Evolutionary conservation across 2,113 vertebrate species (phyloP).

Genomic region (Dryoscopus gambensis): DNA sequence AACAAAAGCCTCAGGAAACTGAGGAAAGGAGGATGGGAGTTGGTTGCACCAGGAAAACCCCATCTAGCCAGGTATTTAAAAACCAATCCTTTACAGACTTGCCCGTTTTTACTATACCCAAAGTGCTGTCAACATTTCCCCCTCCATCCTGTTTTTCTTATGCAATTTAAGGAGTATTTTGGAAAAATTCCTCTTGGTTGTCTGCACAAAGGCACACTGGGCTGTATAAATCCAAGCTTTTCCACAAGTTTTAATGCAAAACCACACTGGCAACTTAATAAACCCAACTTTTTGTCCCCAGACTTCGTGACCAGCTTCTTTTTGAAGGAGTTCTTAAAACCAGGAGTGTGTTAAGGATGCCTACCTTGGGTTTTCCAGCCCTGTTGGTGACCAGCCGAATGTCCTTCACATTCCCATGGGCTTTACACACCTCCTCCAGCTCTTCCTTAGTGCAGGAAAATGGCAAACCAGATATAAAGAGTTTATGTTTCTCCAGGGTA

Average conservation of each 20-base stretch:
- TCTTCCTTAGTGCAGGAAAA: slow-evolving; percentile 90
- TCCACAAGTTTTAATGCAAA: not conserved
- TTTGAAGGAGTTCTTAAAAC: not conserved
- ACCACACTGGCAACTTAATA: not conserved
- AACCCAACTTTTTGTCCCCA: not conserved
- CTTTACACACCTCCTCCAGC: slow-evolving; percentile 83
- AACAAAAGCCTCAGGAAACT: not conserved
- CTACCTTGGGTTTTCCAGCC: slow-evolving; percentile 94
- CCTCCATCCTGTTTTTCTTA: not conserved
- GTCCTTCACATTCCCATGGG: slow-evolving; percentile 85
- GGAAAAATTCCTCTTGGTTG: not conserved
- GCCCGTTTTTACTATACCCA: not conserved
- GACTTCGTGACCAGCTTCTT: not conserved
- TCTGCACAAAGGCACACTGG: not conserved
- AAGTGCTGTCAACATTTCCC: not conserved
- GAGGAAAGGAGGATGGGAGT: not conserved
- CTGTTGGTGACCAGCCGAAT: slow-evolving; percentile 92
- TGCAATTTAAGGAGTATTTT: not conserved
- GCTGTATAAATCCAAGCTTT: not conserved
- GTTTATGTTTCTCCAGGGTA: slow-evolving; percentile 91
- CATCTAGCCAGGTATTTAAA: not conserved
- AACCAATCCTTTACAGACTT: not conserved
- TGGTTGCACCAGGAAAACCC: not conserved
- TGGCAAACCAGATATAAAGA: slow-evolving; percentile 92
- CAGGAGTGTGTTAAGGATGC: not conserved